phyloP scores from a whole-genome alignment of 2,113 vertebrate species.

The Neogobius melanostomus region DNA sequence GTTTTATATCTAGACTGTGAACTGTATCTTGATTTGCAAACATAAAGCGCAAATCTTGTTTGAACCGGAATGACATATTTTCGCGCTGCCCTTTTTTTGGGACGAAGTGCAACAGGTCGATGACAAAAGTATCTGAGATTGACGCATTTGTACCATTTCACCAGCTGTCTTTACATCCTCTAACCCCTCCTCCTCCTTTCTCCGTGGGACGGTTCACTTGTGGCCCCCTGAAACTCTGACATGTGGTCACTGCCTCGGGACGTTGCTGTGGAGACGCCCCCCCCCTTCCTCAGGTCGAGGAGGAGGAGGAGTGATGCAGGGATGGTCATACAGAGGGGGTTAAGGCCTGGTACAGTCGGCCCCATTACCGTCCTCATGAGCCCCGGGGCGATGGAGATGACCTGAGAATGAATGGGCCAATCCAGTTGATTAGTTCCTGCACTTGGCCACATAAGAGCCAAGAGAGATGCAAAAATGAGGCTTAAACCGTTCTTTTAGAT shows the following conservation, averaged over 20 bases:
- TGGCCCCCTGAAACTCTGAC: constrained; percentile 64
- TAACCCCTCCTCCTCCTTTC: constrained; percentile 28
- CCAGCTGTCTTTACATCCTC: constrained; percentile 47
- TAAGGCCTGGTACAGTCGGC: constrained; percentile 52
- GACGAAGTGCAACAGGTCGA: constrained; percentile 44
- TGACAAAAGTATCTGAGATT: constrained; percentile 27
- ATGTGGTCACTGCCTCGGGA: constrained; percentile 76
- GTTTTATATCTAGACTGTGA: too few relatives aligned
- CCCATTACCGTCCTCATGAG: constrained; percentile 69
- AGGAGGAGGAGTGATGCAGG: constrained; percentile 20
- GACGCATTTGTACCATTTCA: constrained; percentile 29
- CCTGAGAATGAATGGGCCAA: constrained; percentile 58
- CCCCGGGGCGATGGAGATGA: constrained; percentile 60
- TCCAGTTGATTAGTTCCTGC: constrained; percentile 57
- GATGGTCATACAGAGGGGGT: constrained; percentile 39
- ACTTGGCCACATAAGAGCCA: constrained; percentile 39
- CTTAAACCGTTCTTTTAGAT: too few relatives aligned
- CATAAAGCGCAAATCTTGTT: too few relatives aligned
- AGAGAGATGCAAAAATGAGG: too few relatives aligned
- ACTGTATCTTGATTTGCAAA: too few relatives aligned
- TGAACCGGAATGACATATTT: too few relatives aligned
- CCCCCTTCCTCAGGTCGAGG: constrained; percentile 42
- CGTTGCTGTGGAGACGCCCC: constrained; percentile 68
- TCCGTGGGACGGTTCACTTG: constrained; percentile 42
- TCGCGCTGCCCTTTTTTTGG: too few relatives aligned